phyloP scores from a whole-genome alignment of 37 sponge, comb jelly and placozoan genomes.

The Corticium candelabrum region DNA sequence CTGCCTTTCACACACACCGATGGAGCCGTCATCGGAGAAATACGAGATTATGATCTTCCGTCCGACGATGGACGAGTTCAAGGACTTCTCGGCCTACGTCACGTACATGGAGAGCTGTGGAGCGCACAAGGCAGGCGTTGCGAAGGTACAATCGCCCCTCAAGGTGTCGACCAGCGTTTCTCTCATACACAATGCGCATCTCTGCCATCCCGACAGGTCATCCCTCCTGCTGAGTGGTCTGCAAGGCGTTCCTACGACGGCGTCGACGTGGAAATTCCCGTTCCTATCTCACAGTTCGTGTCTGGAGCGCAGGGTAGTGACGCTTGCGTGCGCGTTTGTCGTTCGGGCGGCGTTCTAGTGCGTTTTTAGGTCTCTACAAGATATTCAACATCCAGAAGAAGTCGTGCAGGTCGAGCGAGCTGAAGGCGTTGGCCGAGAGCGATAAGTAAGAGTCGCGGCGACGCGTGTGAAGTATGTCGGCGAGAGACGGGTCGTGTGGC shows the following conservation, averaged over 20 bases:
- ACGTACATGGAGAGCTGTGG: slow-evolving; percentile 87
- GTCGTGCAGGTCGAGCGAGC: slow-evolving; percentile 38
- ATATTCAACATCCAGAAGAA: slow-evolving; percentile 93
- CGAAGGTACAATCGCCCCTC: slow-evolving; percentile 60
- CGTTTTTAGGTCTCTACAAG: slow-evolving; percentile 59
- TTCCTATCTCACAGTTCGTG: slow-evolving; percentile 72
- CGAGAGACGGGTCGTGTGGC: too few species aligned
- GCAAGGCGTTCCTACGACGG: slow-evolving; percentile 36
- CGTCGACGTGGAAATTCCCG: slow-evolving; percentile 36
- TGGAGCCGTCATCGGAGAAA: not conserved
- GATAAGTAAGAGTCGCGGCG: slow-evolving; percentile 28
- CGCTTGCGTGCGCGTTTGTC: not conserved
- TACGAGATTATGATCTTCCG: slow-evolving; percentile 87
- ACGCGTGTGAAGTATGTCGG: too few species aligned
- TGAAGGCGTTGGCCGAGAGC: slow-evolving; percentile 51
- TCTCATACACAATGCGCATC: not conserved
- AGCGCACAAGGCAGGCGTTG: slow-evolving; percentile 78
- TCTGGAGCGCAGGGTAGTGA: slow-evolving; percentile 59
- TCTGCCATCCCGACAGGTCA: slow-evolving; percentile 31
- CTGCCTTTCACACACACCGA: not conserved
- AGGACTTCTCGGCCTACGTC: slow-evolving; percentile 73
- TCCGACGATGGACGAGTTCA: slow-evolving; percentile 89
- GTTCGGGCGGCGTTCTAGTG: not conserved
- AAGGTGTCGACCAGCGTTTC: not conserved
- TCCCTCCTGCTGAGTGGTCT: slow-evolving; percentile 84